Evolutionary conservation across 2,113 vertebrate genomes (phyloP).

Genomic region (Morone chrysops): DNA sequence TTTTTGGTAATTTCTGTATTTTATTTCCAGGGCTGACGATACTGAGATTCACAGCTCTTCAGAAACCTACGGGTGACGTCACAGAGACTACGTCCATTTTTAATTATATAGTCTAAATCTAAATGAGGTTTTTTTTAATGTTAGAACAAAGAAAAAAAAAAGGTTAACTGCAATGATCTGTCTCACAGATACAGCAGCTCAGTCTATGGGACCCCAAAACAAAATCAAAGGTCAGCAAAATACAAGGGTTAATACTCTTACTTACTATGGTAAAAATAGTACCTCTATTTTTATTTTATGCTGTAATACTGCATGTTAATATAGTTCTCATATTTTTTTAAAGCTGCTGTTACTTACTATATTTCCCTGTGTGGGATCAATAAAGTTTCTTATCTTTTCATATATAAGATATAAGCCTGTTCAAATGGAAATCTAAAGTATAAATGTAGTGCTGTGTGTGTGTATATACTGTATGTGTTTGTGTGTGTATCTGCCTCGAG

Average conservation of each 20-base stretch:
- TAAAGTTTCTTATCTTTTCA: neutral
- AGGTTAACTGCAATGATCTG: too few relatives aligned
- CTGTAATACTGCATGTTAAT: neutral
- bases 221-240: neutral
- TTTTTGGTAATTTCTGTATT: neutral
- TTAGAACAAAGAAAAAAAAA: too few relatives aligned
- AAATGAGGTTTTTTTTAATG: too few relatives aligned
- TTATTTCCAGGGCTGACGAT: neutral
- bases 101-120: too few relatives aligned
- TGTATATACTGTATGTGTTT: neutral
- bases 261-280: neutral
- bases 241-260: neutral
- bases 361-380: neutral
- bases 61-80: too few relatives aligned
- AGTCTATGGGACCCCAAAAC: too few relatives aligned
- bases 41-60: neutral
- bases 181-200: neutral
- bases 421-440: neutral
- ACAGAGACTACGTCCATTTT: too few relatives aligned
- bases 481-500: conserved; percentile 6
- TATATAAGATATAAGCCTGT: neutral
- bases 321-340: neutral
- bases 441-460: neutral
- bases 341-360: too few relatives aligned
- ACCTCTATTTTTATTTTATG: neutral